phyloP scores from a whole-genome alignment of 2,113 vertebrate genomes.

The Scopus umbretta region DNA sequence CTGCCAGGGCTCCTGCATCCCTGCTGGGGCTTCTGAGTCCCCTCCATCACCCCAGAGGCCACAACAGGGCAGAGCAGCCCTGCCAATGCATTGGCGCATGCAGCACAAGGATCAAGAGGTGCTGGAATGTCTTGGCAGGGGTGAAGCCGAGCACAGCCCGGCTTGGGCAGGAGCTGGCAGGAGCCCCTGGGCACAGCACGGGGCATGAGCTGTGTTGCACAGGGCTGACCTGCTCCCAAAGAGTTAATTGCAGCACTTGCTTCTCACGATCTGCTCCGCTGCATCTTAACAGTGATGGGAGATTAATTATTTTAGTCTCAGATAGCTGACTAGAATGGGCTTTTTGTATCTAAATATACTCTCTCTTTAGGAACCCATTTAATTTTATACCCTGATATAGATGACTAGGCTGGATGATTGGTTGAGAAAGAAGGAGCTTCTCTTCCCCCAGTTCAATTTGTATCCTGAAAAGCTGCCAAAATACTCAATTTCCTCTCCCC shows the following conservation, averaged over 20 bases:
- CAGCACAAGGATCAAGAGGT: rapidly evolving
- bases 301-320: slow-evolving; percentile 51
- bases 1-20: not conserved
- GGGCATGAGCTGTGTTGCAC: not conserved
- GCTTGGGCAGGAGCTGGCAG: not conserved
- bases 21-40: not conserved
- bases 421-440: slow-evolving; percentile 35
- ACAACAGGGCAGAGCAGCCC: not conserved
- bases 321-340: slow-evolving; percentile 29
- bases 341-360: slow-evolving; percentile 51
- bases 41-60: not conserved
- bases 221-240: not conserved
- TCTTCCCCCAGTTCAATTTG: slow-evolving; percentile 39
- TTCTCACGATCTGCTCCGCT: not conserved
- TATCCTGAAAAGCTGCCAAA: slow-evolving; percentile 50
- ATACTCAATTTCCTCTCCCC: not conserved
- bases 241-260: not conserved
- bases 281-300: slow-evolving; percentile 40
- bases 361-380: slow-evolving; percentile 53
- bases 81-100: rapidly evolving
- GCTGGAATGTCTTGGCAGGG: not conserved
- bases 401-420: slow-evolving; percentile 60
- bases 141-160: not conserved
- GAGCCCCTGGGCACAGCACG: not conserved
- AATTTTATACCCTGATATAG: slow-evolving; percentile 56